These are phyloP conservation scores for Bruchidius siliquastri DNA, from an alignment of 2,888 invertebrate species.

Conservation along the genomic window DNA sequence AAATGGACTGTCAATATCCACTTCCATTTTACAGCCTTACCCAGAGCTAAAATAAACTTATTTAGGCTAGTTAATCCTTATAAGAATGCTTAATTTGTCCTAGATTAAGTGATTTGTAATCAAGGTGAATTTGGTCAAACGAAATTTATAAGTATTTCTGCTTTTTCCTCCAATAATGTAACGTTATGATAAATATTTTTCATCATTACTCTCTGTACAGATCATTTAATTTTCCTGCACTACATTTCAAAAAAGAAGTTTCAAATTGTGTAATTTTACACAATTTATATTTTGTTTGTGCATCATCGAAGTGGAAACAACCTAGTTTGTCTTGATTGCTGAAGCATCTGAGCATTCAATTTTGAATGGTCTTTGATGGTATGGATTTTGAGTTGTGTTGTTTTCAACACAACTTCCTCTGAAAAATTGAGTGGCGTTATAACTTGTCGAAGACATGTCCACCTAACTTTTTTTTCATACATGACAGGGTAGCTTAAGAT, in stretches of 20 bases:
- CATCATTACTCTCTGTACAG: too few relatives aligned
- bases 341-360: conserved; percentile 16
- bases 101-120: too few relatives aligned
- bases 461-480: too few relatives aligned
- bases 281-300: not conserved
- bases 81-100: too few relatives aligned
- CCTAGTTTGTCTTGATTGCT: not conserved
- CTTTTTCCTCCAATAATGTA: not conserved
- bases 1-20: too few relatives aligned
- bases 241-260: not conserved
- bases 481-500: too few relatives aligned
- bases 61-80: too few relatives aligned
- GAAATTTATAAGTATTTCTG: too few relatives aligned
- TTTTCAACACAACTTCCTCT: conserved; percentile 30
- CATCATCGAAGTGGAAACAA: not conserved
- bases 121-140: too few relatives aligned
- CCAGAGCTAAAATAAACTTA: too few relatives aligned
- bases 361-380: conserved; percentile 19
- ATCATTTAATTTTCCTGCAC: not conserved
- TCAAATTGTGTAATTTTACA: conserved; percentile 3
- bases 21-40: too few relatives aligned
- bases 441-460: not conserved
- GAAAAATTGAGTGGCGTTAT: not conserved
- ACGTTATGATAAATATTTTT: not conserved
- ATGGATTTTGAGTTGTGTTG: conserved; percentile 26